Percentiles rank a stretch among this genome's conserved stretches.
Evolutionary conservation across 2,797 vertebrate genomes (phyloP).

Genomic region (Rhinatrema bivittatum): DNA sequence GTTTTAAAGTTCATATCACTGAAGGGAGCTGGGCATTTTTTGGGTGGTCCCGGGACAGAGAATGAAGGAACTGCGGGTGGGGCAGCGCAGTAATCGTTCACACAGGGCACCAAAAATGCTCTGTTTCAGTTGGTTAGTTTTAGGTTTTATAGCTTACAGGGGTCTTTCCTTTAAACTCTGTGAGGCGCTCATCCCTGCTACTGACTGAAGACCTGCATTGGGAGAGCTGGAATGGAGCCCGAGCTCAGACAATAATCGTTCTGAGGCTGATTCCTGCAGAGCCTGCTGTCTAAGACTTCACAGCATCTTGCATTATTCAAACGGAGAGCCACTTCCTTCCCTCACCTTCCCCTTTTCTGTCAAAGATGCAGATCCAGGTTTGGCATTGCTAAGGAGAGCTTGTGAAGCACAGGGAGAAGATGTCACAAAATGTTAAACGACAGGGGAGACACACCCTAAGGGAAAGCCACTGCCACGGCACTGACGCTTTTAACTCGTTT

Average conservation of each 20-base stretch:
- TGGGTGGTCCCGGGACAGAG: too few species aligned
- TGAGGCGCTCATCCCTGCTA: too few species aligned
- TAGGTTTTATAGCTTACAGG: too few species aligned
- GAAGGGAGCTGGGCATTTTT: too few species aligned
- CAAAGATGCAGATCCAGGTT: constrained; percentile 54
- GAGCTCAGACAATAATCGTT: constrained; percentile 45
- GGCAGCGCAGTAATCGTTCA: too few species aligned
- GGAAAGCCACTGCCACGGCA: constrained; percentile 24
- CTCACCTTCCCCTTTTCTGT: constrained; percentile 53
- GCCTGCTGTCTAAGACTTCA: constrained; percentile 54
- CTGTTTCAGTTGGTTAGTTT: too few species aligned
- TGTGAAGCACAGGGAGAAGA: constrained; percentile 33
- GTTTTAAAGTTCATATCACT: too few species aligned
- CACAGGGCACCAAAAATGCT: too few species aligned
- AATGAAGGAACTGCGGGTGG: too few species aligned
- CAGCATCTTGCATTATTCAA: constrained; percentile 60
- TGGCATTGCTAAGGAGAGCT: constrained; percentile 29
- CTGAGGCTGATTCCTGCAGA: constrained; percentile 42
- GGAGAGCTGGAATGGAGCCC: constrained; percentile 21
- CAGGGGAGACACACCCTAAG: constrained; percentile 20
- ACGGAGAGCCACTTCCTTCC: constrained; percentile 44
- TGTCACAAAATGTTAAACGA: constrained; percentile 40
- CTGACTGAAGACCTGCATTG: too few species aligned
- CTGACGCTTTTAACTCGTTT: too few species aligned
- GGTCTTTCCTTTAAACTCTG: not conserved